phyloP scores from a whole-genome alignment of 2,888 invertebrate genomes.

The Diachrysia chrysitis region DNA sequence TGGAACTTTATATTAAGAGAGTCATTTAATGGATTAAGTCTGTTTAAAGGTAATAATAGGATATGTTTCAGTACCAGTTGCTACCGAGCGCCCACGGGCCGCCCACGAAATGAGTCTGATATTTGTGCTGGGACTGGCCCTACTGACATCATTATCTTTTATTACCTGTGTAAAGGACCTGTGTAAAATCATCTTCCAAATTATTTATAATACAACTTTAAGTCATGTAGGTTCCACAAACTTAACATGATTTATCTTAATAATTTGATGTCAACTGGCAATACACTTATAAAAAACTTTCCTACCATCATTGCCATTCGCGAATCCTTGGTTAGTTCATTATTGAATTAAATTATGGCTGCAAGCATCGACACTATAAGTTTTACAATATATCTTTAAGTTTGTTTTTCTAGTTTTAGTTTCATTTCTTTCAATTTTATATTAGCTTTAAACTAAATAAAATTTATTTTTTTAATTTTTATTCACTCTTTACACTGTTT shows the following conservation, averaged over 20 bases:
- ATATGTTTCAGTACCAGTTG: conserved; percentile 33
- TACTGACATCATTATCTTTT: conserved; percentile 12
- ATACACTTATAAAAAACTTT: neutral
- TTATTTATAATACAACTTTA: conserved; percentile 10
- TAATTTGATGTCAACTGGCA: too few relatives aligned
- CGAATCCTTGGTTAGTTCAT: neutral
- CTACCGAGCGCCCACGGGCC: conserved; percentile 33
- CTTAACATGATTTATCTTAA: too few relatives aligned
- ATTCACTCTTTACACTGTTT: too few relatives aligned
- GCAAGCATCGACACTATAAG: too few relatives aligned
- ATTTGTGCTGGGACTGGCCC: conserved; percentile 14
- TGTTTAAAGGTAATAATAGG: conserved; percentile 28
- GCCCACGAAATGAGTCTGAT: conserved; percentile 24
- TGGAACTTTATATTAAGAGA: conserved; percentile 20
- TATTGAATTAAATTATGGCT: too few relatives aligned
- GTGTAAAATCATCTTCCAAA: neutral
- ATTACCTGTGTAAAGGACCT: conserved; percentile 3
- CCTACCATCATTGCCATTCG: neutral
- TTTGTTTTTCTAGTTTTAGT: too few relatives aligned
- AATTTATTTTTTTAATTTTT: too few relatives aligned
- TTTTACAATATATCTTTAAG: too few relatives aligned
- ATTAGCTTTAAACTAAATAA: too few relatives aligned
- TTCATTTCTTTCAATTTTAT: too few relatives aligned
- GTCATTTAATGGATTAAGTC: conserved; percentile 20
- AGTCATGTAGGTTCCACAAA: neutral